Conservation (phyloP, 2,113 vertebrate genomes). For the Pteruthius melanotis region DNA sequence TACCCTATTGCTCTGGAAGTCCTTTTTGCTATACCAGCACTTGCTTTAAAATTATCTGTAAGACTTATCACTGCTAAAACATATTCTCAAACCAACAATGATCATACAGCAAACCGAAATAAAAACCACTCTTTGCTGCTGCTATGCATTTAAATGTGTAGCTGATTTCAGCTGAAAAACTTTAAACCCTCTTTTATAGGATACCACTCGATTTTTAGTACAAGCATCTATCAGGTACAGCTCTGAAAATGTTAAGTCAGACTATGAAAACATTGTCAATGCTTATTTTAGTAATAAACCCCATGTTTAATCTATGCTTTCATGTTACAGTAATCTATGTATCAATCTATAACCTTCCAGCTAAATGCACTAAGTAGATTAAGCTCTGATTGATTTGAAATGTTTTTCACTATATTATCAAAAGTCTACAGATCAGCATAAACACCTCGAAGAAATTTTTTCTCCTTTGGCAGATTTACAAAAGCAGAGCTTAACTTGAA, state of each 20-base stretch:
- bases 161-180: background rate
- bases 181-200: background rate
- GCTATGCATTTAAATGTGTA: background rate
- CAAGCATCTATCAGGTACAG: constrained; percentile 5
- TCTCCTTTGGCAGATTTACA: constrained; percentile 50
- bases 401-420: constrained; percentile 47
- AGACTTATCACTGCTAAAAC: background rate
- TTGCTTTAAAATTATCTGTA: background rate
- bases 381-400: constrained; percentile 59
- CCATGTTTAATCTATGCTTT: constrained; percentile 36
- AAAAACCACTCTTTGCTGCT: background rate
- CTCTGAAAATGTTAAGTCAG: constrained; percentile 31
- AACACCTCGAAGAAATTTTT: constrained; percentile 53
- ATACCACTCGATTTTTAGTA: background rate
- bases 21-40: background rate
- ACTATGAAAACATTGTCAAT: constrained; percentile 18
- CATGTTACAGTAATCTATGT: constrained; percentile 32
- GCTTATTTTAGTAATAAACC: constrained; percentile 48
- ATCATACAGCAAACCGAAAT: background rate
- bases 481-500: constrained; percentile 52
- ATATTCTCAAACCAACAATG: background rate
- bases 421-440: constrained; percentile 53
- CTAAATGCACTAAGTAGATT: constrained; percentile 56
- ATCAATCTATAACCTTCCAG: constrained; percentile 27
- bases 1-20: background rate